Conservation (phyloP, 2,888 invertebrate species). For the Drosophila meridionalis region DNA sequence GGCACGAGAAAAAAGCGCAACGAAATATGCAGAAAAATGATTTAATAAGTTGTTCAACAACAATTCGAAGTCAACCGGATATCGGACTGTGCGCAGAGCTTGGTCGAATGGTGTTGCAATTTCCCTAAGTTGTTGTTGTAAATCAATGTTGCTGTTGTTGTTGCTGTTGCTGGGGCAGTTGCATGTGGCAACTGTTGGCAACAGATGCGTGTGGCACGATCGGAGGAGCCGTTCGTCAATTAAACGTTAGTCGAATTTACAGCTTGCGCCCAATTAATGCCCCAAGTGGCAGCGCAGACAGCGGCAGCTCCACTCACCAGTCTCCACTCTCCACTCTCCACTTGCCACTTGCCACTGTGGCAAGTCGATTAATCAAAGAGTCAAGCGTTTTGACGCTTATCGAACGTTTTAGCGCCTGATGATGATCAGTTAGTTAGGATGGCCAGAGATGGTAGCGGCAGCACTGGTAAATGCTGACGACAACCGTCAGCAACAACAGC, state of each 20-base stretch:
- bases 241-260: conserved; percentile 48
- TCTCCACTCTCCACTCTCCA: not conserved
- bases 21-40: conserved; percentile 57
- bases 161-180: conserved; percentile 19
- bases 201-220: conserved; percentile 64
- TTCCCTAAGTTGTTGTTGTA: conserved; percentile 48
- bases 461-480: conserved; percentile 37
- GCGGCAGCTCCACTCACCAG: not conserved
- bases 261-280: conserved; percentile 56
- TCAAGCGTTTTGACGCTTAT: conserved; percentile 49
- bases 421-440: conserved; percentile 35
- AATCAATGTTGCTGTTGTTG: conserved; percentile 17
- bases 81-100: conserved; percentile 47
- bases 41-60: conserved; percentile 66
- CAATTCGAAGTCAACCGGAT: conserved; percentile 61
- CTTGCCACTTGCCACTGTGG: conserved; percentile 23
- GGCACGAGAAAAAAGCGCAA: conserved; percentile 14
- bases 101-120: conserved; percentile 62
- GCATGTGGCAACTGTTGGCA: conserved; percentile 49
- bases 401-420: conserved; percentile 53
- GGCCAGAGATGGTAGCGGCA: not conserved
- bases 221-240: conserved; percentile 42
- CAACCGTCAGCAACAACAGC: conserved; percentile 20
- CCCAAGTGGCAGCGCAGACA: conserved; percentile 19
- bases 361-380: conserved; percentile 53